These are phyloP conservation scores for Listrodromus nycthemerus DNA, from an alignment of 2,888 invertebrate species.

Conservation along the genomic window DNA sequence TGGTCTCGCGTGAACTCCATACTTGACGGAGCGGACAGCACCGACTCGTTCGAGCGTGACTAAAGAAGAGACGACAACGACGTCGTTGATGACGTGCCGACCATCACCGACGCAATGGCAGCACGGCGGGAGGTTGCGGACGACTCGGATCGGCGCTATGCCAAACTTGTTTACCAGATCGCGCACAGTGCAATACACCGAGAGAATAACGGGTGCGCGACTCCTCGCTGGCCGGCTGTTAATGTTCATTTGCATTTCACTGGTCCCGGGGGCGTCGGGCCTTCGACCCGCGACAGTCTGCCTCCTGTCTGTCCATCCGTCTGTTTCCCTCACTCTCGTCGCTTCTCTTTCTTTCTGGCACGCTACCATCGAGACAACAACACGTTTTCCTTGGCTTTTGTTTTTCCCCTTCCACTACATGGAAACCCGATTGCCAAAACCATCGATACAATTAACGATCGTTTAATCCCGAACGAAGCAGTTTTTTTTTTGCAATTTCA, in stretches of 20 bases:
- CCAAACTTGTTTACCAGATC: slow-evolving; percentile 63
- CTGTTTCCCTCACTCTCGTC: slow-evolving; percentile 22
- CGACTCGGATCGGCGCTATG: slow-evolving; percentile 29
- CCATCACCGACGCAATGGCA: slow-evolving; percentile 5
- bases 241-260: slow-evolving; percentile 66
- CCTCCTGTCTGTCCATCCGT: slow-evolving; percentile 48
- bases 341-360: slow-evolving; percentile 15
- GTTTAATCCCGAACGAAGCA: not conserved
- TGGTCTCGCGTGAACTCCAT: not conserved
- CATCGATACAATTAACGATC: slow-evolving; percentile 15
- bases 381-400: slow-evolving; percentile 19
- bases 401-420: not conserved
- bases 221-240: slow-evolving; percentile 56
- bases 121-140: slow-evolving; percentile 28
- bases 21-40: not conserved
- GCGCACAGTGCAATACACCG: slow-evolving; percentile 49
- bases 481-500: not conserved
- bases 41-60: not conserved
- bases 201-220: slow-evolving; percentile 59
- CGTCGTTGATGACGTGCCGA: slow-evolving; percentile 38
- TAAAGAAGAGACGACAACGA: slow-evolving; percentile 23
- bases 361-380: slow-evolving; percentile 14
- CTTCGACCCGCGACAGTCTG: slow-evolving; percentile 48
- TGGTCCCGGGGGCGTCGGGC: slow-evolving; percentile 61
- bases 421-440: not conserved